These are phyloP conservation scores for Dinothrombium tinctorium DNA, from an alignment of 1,140 invertebrate genomes.

Conservation along the genomic window DNA sequence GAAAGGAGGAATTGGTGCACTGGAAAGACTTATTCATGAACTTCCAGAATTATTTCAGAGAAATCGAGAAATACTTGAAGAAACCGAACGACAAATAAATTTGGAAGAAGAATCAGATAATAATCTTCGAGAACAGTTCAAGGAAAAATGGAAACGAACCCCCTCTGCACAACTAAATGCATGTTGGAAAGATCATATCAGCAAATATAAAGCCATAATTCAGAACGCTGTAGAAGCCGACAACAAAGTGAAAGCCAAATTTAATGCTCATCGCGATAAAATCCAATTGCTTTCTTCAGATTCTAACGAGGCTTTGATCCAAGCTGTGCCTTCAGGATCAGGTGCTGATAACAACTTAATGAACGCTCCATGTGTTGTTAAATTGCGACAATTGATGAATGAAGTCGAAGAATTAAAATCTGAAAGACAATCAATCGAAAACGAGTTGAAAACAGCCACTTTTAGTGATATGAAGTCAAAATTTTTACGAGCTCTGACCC, in stretches of 20 bases:
- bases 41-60: conserved; percentile 67
- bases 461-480: conserved; percentile 53
- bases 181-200: conserved; percentile 55
- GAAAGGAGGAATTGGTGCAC: conserved; percentile 30
- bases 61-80: conserved; percentile 85
- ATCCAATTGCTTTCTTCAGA: conserved; percentile 47
- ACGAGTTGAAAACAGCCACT: conserved; percentile 53
- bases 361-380: conserved; percentile 33
- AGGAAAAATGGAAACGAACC: conserved; percentile 61
- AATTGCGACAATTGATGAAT: conserved; percentile 54
- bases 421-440: conserved; percentile 66
- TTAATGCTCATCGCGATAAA: conserved; percentile 44
- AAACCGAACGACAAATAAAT: conserved; percentile 64
- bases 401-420: conserved; percentile 65
- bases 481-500: conserved; percentile 50
- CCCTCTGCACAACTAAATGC: conserved; percentile 65
- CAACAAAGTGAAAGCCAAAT: conserved; percentile 59
- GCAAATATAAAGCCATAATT: conserved; percentile 72
- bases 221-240: conserved; percentile 62
- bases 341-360: conserved; percentile 23
- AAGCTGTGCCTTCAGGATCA: conserved; percentile 17
- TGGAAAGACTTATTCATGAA: conserved; percentile 40
- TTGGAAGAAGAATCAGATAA: conserved; percentile 79
- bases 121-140: conserved; percentile 65
- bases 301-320: conserved; percentile 2